Base-by-base conservation (phyloP, 2,797 vertebrate species). In the Pygocentrus nattereri region DNA sequence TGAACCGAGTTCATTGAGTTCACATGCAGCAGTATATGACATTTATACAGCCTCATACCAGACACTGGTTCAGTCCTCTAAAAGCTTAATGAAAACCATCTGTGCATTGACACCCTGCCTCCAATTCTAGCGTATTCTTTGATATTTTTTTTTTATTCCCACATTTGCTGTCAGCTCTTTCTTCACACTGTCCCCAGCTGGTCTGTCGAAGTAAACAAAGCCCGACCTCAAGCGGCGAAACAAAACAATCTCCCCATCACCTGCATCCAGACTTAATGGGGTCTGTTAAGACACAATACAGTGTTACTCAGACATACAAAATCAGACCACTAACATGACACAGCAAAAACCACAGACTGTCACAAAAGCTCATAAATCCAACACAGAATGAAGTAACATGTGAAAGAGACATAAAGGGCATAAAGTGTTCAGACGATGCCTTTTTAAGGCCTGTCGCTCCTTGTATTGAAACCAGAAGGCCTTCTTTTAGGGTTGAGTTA, bases 171-270 rank as follows among this genome's bases (percentile, higher is more conserved):
- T 59, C 50, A 65, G 4, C 4, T 1, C 21, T 16, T 6, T 52
- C 34, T 30, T 77, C 47, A 3, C 23, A 7, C 72, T 49, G 64
- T 80, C 59, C 75, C 34, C 58, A 78, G 79, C 47, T 83, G 78
- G 59, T 78, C 72, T 70, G 4, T 18, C 74, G 47, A 56, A 76
- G 54, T 85, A 82, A 87, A 74, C 78, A 34, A 50, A 78, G 52
- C 49, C 21, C 1, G 75, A 69, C 19, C 67, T 70, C 86, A 74
- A 80, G 68, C 68, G 12, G 84, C 1, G 76, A 64, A 77, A 27
- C 16, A 23, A 72, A 85, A 87, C 82, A 87, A 87, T 82, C 79
- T 44, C 34, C 56, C n/a, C 64, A 44, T 78, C 71, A 78, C 74
- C 71, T 67, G 79, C 69, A 30, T 84, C 79, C 73, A 84, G 75